Percentiles rank a stretch among this genome's conserved stretches.
Evolutionary conservation across 2,797 vertebrate genomes (phyloP).

Genomic region (Myotis myotis): DNA sequence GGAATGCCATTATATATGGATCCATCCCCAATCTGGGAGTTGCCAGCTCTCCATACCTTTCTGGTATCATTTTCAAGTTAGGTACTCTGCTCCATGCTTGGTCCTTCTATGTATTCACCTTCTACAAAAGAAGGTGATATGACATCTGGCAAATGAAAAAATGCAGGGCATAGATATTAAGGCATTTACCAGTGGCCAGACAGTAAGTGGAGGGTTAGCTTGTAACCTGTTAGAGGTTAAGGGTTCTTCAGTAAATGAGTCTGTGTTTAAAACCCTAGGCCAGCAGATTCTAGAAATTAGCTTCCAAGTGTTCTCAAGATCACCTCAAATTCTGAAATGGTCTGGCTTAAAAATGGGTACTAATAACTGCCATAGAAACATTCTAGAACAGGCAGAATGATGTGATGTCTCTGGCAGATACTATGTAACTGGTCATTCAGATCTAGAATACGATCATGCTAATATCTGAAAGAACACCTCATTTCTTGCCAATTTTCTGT

Average conservation of each 20-base stretch:
- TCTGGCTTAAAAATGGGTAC: neutral
- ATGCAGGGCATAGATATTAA: neutral
- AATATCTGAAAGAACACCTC: conserved; percentile 23
- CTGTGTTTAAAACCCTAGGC: conserved; percentile 30
- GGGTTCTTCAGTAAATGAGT: neutral
- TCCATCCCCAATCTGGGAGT: neutral
- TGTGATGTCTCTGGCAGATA: neutral
- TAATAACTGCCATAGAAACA: neutral
- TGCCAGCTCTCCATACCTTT: neutral
- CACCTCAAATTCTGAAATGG: conserved; percentile 32
- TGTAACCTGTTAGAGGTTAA: neutral
- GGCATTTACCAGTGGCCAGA: neutral
- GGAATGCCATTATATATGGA: neutral
- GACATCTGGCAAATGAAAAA: neutral
- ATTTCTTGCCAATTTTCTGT: conserved; percentile 49
- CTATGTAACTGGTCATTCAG: conserved; percentile 28
- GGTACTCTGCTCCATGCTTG: neutral
- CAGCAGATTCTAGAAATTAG: conserved; percentile 29
- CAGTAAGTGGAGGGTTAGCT: neutral
- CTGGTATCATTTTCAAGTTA: neutral
- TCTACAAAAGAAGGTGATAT: neutral
- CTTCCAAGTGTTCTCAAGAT: neutral
- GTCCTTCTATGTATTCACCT: neutral
- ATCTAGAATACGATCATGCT: neutral
- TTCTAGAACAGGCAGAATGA: conserved; percentile 26